Evolutionary conservation across 2,797 vertebrate genomes (phyloP).

Genomic region (Glyptemys insculpta): DNA sequence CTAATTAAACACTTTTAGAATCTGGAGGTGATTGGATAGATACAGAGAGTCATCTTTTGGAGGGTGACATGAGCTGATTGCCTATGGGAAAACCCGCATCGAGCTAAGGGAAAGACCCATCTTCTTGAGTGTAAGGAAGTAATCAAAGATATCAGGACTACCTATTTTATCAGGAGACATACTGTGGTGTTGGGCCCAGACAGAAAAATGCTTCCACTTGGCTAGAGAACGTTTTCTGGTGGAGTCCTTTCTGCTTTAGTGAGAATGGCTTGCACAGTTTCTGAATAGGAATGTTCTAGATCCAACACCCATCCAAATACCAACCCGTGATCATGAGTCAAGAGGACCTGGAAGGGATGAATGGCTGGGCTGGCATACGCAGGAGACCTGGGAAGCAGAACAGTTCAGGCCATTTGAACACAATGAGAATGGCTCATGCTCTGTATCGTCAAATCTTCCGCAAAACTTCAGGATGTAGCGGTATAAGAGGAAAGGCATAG

Average conservation of each 20-base stretch:
- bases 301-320: neutral
- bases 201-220: neutral
- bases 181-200: neutral
- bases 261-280: neutral
- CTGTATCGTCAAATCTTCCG: neutral
- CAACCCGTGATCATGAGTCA: neutral
- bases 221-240: neutral
- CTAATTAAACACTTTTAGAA: neutral
- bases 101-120: neutral
- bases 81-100: no score
- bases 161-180: neutral
- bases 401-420: neutral
- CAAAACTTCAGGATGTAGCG: neutral
- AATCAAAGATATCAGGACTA: neutral
- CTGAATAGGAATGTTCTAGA: neutral
- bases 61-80: neutral
- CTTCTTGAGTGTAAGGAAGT: neutral
- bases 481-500: neutral
- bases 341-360: neutral
- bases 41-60: neutral
- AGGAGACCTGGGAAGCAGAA: neutral
- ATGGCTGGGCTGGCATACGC: neutral
- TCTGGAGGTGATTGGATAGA: neutral
- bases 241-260: neutral
- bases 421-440: no score